Base-by-base conservation (phyloP, 2,888 invertebrate genomes). In the Drosophila sordidula region DNA sequence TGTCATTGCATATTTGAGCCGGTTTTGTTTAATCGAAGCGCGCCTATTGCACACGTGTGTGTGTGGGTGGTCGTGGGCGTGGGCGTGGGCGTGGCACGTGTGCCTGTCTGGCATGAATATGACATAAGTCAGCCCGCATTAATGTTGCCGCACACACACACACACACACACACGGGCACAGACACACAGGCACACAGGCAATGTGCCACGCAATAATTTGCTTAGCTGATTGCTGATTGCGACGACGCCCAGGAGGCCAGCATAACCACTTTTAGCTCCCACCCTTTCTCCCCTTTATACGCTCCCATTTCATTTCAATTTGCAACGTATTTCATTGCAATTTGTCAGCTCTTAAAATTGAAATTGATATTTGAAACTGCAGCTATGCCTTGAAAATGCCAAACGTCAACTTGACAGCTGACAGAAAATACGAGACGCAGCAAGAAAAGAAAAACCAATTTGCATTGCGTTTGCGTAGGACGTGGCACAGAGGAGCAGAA, bases 1-100 rank as follows among this genome's bases (percentile, higher is more conserved):
- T 85, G 85, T 84, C 85, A 89, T 46, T 87, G 89, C 84, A 85
- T 85, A 85, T 84, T 80, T 80, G 72, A 83, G 72, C 45, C 61
- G 89, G 81, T 78, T 76, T 85, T 85, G 89, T 85, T 85, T 87
- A 85, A 85, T 85, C 85, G 85, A 85, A 85, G 81, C 72, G 79
- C 65, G 65, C 68, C 63, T 36, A 50, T 47, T 49, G 47, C 46
- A 46, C 55, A 14, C 61, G 41, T 50, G 41, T 52, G 42, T 26
- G 4, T 5, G 34, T 36, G 12, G 32, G 34, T n/a, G 49, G 12
- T 1, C 18, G 14, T 22, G 1, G n/a, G n/a, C 5, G 12, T 5
- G 36, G 6, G 56, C 46, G 65, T 51, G 42, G 64, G 65, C 50
- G 58, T 72, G 76, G 63, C 65, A 51, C 62, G 49, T 75, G 65